Percentiles rank a stretch among this genome's conserved stretches.
Conservation (phyloP, 2,888 invertebrate genomes). For the Falcaria lacertinaria region DNA sequence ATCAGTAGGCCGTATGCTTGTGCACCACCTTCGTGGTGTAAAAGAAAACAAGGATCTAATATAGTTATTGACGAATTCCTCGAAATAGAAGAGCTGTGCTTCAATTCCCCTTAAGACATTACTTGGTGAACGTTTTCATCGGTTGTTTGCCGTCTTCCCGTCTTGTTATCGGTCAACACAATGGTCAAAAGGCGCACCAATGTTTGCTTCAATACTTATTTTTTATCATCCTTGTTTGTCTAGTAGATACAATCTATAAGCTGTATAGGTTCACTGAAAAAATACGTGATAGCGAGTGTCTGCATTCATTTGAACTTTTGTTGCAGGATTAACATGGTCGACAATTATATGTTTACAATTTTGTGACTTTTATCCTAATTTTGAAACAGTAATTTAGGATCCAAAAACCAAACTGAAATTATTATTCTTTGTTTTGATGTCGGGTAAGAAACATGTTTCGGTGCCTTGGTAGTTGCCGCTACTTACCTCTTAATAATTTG, state of each 20-base stretch:
- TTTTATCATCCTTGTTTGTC: slow-evolving; percentile 34
- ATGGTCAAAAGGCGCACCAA: slow-evolving; percentile 34
- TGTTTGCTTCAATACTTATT: slow-evolving; percentile 29
- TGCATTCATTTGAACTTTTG: background rate
- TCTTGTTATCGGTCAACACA: slow-evolving; percentile 35
- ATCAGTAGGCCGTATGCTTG: too few species aligned
- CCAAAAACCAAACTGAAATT: too few species aligned
- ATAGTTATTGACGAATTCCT: too few species aligned
- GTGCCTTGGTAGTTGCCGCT: too few species aligned
- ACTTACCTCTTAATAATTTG: too few species aligned
- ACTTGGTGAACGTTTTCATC: slow-evolving; percentile 15
- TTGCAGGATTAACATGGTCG: background rate
- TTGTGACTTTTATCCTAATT: too few species aligned
- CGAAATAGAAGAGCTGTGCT: background rate
- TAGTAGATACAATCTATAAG: slow-evolving; percentile 22
- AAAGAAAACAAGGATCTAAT: too few species aligned
- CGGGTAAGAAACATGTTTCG: too few species aligned
- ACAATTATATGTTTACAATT: too few species aligned
- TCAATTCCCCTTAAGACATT: slow-evolving; percentile 4
- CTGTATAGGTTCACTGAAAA: background rate
- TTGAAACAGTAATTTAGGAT: too few species aligned
- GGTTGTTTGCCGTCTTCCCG: slow-evolving; percentile 19
- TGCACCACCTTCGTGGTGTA: too few species aligned
- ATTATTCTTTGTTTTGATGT: too few species aligned
- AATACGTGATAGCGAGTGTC: slow-evolving; percentile 1